Conservation (phyloP, 1,140 invertebrate genomes). For the Laupala kohalensis region DNA sequence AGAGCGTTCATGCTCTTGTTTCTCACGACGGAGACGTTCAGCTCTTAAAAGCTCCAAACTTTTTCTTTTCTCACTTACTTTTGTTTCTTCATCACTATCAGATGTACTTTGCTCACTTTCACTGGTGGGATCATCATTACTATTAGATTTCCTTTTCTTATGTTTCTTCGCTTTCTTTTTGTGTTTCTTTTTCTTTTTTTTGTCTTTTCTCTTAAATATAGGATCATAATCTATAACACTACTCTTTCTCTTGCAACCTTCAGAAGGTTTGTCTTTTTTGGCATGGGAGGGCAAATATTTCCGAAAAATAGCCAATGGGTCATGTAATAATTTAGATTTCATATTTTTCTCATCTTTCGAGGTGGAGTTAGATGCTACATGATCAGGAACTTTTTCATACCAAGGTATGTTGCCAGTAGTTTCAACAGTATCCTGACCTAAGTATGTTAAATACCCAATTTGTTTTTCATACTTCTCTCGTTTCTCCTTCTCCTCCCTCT, state of each 20-base stretch:
- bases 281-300: slow-evolving; percentile 32
- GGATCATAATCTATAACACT: neutral
- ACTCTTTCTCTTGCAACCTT: too few relatives aligned
- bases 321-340: slow-evolving; percentile 46
- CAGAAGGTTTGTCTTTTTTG: neutral
- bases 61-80: slow-evolving; percentile 24
- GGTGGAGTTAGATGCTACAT: slow-evolving; percentile 22
- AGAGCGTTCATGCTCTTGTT: slow-evolving; percentile 54
- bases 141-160: slow-evolving; percentile 18
- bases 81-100: neutral
- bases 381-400: slow-evolving; percentile 58
- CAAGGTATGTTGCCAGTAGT: slow-evolving; percentile 63
- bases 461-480: slow-evolving; percentile 95
- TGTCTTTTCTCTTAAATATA: slow-evolving; percentile 10
- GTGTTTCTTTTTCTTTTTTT: slow-evolving; percentile 28
- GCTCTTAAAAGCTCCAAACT: slow-evolving; percentile 62
- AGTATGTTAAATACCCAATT: slow-evolving; percentile 89
- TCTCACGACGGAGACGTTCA: slow-evolving; percentile 67
- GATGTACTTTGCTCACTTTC: slow-evolving; percentile 3
- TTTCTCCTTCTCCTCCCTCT: slow-evolving; percentile 81
- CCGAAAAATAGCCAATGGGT: slow-evolving; percentile 62
- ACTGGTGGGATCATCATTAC: too few relatives aligned
- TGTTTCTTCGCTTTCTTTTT: slow-evolving; percentile 25
- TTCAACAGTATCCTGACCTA: slow-evolving; percentile 88
- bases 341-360: slow-evolving; percentile 41